phyloP scores from a whole-genome alignment of 2,113 vertebrate species.

The Gymnocephalus cernua region DNA sequence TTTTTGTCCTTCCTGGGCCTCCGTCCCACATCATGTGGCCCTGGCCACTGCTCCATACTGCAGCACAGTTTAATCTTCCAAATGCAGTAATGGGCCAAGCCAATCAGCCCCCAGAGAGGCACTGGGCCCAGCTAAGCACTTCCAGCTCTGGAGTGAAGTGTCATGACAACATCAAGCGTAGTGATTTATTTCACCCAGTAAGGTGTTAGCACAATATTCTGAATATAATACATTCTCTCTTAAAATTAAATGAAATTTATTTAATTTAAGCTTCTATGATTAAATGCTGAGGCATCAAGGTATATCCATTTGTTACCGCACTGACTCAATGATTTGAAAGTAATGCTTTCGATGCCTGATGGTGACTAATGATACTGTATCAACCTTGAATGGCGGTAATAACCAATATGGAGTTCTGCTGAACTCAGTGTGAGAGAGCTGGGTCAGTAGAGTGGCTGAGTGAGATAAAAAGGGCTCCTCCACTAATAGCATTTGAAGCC shows the following conservation, averaged over 20 bases:
- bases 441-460: conserved; percentile 23
- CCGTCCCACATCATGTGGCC: conserved; percentile 57
- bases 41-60: conserved; percentile 68
- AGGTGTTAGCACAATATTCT: not conserved
- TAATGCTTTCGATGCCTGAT: conserved; percentile 9
- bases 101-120: conserved; percentile 63
- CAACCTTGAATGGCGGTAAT: conserved; percentile 32
- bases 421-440: conserved; percentile 30
- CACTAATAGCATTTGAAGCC: conserved; percentile 55
- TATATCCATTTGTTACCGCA: conserved; percentile 11
- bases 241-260: conserved; percentile 27
- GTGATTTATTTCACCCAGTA: conserved; percentile 16
- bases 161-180: conserved; percentile 27
- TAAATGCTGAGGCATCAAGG: conserved; percentile 13
- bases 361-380: conserved; percentile 48
- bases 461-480: conserved; percentile 21
- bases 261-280: conserved; percentile 24
- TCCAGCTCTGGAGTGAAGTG: conserved; percentile 41
- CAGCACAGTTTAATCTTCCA: conserved; percentile 79
- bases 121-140: conserved; percentile 57
- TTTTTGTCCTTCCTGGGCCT: conserved; percentile 72
- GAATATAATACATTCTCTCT: not conserved
- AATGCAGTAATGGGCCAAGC: conserved; percentile 72
- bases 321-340: conserved; percentile 6
- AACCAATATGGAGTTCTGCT: conserved; percentile 26